phyloP scores from a whole-genome alignment of 2,113 vertebrate species.

The Nanorana parkeri region DNA sequence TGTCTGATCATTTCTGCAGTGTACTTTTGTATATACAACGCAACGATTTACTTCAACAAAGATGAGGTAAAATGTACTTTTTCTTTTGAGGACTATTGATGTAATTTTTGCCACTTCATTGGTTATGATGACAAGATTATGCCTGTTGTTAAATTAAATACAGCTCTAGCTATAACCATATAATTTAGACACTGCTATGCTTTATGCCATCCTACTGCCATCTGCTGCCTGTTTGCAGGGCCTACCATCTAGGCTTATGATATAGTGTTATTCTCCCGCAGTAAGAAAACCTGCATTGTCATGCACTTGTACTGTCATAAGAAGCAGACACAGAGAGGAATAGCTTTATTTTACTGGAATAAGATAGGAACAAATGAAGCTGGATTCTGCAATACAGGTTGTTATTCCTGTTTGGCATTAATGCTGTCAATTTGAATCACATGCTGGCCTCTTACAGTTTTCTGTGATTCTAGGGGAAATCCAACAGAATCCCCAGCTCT shows the following conservation, averaged over 20 bases:
- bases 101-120: not conserved
- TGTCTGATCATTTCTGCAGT: not conserved
- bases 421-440: no score
- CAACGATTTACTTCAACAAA: not conserved
- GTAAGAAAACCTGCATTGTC: no score
- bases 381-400: no score
- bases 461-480: no score
- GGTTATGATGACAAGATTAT: constrained; percentile 17
- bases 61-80: not conserved
- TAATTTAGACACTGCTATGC: constrained; percentile 7
- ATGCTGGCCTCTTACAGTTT: no score
- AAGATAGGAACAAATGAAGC: no score
- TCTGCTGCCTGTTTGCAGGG: constrained; percentile 18
- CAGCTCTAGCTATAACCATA: constrained; percentile 1
- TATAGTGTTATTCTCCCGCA: no score
- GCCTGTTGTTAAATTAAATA: constrained; percentile 16
- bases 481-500: no score
- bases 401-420: no score
- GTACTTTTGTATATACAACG: not conserved
- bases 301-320: not conserved
- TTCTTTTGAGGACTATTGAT: not conserved
- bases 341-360: not conserved
- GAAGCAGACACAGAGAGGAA: not conserved
- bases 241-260: not conserved
- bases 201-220: constrained; percentile 38